Conservation (phyloP, 2,888 invertebrate genomes). For the Priocnemis perturbator region DNA sequence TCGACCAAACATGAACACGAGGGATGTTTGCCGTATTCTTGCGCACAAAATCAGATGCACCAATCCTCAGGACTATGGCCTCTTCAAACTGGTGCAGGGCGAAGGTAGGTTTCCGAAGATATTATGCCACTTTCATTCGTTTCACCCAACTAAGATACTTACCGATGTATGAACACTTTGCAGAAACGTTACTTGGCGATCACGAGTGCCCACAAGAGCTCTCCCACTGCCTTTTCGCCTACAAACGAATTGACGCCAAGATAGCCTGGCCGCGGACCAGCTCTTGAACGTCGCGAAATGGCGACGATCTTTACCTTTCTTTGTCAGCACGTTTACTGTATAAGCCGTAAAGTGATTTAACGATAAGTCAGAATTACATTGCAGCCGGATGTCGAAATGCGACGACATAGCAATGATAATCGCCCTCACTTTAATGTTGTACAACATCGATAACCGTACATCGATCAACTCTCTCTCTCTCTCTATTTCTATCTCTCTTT, state of each 20-base stretch:
- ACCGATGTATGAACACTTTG: constrained; percentile 58
- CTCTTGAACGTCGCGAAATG: constrained; percentile 57
- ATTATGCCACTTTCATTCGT: not conserved
- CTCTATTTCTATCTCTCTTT: constrained; percentile 7
- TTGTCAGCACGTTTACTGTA: constrained; percentile 3
- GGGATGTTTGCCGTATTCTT: constrained; percentile 94
- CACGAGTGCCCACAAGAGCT: constrained; percentile 94
- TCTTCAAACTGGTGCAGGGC: constrained; percentile 92
- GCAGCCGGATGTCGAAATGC: not conserved
- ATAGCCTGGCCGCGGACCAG: constrained; percentile 92
- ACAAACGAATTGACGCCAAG: constrained; percentile 96
- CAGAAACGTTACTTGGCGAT: constrained; percentile 93
- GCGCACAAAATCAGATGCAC: constrained; percentile 97
- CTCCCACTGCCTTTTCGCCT: constrained; percentile 93
- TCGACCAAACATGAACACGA: constrained; percentile 93
- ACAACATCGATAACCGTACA: not conserved
- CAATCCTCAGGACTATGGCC: constrained; percentile 96
- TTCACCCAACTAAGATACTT: not conserved
- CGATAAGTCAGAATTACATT: not conserved
- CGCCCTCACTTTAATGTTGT: no score
- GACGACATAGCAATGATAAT: not conserved
- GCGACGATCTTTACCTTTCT: constrained; percentile 2
- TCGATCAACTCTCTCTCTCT: constrained; percentile 1
- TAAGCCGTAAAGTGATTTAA: constrained; percentile 9
- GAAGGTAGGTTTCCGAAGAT: constrained; percentile 80